A percentile compares a stretch with the other conserved stretches of the same genome.
These are phyloP conservation scores for Pelvicachromis taeniatus DNA, from an alignment of 2,113 vertebrate species.

Conservation along the genomic window DNA sequence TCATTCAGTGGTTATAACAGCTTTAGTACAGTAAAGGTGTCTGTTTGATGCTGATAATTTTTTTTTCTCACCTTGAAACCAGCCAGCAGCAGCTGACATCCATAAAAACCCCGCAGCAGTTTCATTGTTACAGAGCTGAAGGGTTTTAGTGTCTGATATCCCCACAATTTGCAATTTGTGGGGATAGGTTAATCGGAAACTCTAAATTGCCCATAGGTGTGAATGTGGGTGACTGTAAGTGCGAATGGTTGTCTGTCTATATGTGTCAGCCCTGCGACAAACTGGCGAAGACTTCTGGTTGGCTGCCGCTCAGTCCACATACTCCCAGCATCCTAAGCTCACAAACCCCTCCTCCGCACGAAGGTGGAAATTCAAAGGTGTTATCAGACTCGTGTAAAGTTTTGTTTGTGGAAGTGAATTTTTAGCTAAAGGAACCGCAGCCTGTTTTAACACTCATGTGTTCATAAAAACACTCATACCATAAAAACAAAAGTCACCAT, in stretches of 20 bases:
- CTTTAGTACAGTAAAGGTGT: neutral
- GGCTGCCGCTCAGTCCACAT: neutral
- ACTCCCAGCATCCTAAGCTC: rapidly evolving
- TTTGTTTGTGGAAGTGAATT: neutral
- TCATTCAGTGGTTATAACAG: neutral
- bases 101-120: no score
- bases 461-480: no score
- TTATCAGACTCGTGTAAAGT: neutral
- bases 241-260: no score
- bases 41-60: rapidly evolving
- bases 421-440: neutral
- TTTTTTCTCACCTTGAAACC: neutral
- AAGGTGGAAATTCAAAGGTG: neutral
- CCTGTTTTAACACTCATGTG: neutral
- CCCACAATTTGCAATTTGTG: no score
- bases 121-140: neutral
- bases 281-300: no score
- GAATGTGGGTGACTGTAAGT: no score
- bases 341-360: neutral
- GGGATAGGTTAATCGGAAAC: no score
- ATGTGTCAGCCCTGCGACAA: no score
- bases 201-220: no score
- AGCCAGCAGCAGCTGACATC: neutral
- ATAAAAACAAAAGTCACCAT: neutral
- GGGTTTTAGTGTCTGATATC: neutral